Evolutionary conservation across 2,113 vertebrate genomes (phyloP).

Genomic region (Echinops telfairi): DNA sequence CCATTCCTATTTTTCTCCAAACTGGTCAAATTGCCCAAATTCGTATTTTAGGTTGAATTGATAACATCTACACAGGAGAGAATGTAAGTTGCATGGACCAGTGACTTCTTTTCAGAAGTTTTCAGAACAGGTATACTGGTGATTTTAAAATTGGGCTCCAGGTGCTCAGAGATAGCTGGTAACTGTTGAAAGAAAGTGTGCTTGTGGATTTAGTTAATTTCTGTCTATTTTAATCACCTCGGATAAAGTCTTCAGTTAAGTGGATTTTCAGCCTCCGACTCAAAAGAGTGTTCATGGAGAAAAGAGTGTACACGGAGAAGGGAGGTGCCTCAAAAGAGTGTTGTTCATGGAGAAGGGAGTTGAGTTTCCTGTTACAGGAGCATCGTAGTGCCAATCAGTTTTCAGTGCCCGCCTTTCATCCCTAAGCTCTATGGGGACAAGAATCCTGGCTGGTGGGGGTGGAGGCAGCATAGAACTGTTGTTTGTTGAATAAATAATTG

Average conservation of each 20-base stretch:
- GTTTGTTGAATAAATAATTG: slow-evolving; percentile 42
- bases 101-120: background rate
- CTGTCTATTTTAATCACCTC: too few species aligned
- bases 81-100: background rate
- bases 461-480: background rate
- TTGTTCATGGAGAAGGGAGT: too few species aligned
- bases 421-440: background rate
- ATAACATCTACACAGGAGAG: background rate
- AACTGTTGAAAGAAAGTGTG: slow-evolving; percentile 7
- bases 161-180: background rate
- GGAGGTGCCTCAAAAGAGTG: too few species aligned
- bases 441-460: background rate
- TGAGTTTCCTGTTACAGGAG: background rate
- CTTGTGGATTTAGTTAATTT: too few species aligned
- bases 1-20: background rate
- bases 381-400: background rate
- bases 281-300: too few species aligned
- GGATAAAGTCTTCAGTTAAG: too few species aligned
- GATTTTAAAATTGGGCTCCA: slow-evolving; percentile 28
- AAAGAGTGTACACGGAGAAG: too few species aligned
- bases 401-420: background rate
- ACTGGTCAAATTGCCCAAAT: background rate
- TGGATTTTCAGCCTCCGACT: too few species aligned
- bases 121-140: background rate
- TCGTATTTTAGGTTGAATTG: background rate